A percentile compares a stretch with the other conserved stretches of the same genome.
These are phyloP conservation scores for Eospalax fontanierii DNA, from an alignment of 2,797 vertebrate species.

Conservation along the genomic window DNA sequence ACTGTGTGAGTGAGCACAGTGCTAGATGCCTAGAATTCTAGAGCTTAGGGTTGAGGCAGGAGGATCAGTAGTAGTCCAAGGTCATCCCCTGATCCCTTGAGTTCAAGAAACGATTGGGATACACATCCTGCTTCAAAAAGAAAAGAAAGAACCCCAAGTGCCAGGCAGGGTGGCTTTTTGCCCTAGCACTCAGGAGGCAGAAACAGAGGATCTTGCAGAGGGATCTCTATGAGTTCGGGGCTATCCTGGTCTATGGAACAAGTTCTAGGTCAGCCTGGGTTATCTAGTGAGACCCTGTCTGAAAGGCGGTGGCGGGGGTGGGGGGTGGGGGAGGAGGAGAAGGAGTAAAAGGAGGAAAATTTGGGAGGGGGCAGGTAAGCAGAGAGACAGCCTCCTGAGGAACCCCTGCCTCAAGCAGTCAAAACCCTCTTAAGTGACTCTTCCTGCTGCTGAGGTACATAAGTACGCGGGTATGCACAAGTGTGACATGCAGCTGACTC, in stretches of 20 bases:
- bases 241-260: no score
- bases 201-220: no score
- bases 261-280: no score
- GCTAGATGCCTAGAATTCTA: not conserved
- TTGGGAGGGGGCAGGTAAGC: no score
- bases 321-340: no score
- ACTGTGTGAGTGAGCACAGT: not conserved
- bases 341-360: no score
- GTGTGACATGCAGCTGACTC: not conserved
- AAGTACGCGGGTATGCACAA: not conserved
- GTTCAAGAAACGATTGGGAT: not conserved
- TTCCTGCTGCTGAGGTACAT: not conserved
- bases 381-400: not conserved
- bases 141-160: not conserved
- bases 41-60: not conserved
- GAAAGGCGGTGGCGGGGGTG: no score
- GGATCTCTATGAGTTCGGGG: no score
- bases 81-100: not conserved
- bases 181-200: no score
- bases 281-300: no score
- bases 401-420: not conserved
- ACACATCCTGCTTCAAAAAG: not conserved
- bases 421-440: not conserved
- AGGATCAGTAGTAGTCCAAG: not conserved
- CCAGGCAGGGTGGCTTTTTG: not conserved